Evolutionary conservation across 1,140 invertebrate species (phyloP), one percentile per base, ranked within the genome.

Genomic region (Drosophila trapezifrons): DNA sequence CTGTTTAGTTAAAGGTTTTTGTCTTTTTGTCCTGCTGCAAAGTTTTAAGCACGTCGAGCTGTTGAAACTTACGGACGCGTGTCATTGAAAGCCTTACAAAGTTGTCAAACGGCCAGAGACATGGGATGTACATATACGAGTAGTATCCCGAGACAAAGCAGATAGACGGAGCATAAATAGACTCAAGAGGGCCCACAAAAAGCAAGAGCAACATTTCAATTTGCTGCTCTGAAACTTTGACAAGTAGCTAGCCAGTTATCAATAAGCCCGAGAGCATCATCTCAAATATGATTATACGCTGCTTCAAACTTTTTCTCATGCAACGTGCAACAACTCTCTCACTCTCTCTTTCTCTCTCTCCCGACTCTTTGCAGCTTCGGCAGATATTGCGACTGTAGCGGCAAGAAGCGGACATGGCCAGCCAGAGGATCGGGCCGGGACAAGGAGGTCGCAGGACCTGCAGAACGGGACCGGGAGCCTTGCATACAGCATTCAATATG

Each of bases 21-120:
- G 75, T 73, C 56, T 70, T 87, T 86, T 87, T 73, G 75, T 73
- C 47, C 69, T 63, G 45, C 59, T 55, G 56, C 40, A 66, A 86
- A 86, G 55, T 86, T 86, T 86, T 72, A 86, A 87, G 82, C 83
- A 86, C 83, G 82, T 86, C 54, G 70, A 66, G 52, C 75, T 74
- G 66, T 66, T 78, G 65, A 78, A 85, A 76, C 70, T 82, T 85
- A 65, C 55, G 55, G 46, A 73, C 55, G 73, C 81, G 80, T 84
- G 81, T 85, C 77, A 84, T 76, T 78, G 76, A 82, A 80, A 82
- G 78, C 83, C 83, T 72, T 72, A 60, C 58, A 78, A 87, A 86
- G 83, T 86, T 86, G 74, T 82, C 82, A 71, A 71, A 71, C 32
- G 49, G 46, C 12, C 18, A 42, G 22, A 45, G 20, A 51, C 20